phyloP scores from a whole-genome alignment of 2,113 vertebrate genomes.

The Sceloporus tristichus region DNA sequence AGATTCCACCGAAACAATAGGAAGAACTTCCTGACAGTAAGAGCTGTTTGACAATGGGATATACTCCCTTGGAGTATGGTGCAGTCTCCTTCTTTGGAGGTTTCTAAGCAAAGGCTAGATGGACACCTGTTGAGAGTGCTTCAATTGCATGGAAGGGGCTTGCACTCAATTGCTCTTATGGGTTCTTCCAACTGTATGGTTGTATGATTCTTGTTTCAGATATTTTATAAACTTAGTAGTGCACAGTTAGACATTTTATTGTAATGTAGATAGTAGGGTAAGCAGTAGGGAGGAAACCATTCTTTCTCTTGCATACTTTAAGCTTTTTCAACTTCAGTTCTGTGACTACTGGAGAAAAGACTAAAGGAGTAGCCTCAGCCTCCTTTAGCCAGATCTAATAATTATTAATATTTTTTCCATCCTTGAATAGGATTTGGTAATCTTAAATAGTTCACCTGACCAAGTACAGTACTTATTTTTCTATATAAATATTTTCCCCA shows the following conservation, averaged over 20 bases:
- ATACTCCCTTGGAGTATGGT: too few species aligned
- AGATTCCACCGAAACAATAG: too few species aligned
- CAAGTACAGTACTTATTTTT: neutral
- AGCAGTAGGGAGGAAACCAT: accelerated
- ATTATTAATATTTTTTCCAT: neutral
- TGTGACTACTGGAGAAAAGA: too few species aligned
- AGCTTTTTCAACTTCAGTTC: neutral
- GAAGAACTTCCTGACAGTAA: too few species aligned
- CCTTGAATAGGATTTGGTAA: neutral
- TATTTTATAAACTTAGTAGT: neutral
- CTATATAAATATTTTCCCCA: neutral
- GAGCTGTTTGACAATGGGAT: too few species aligned
- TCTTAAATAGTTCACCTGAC: neutral
- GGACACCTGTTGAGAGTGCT: too few species aligned
- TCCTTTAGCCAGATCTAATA: neutral
- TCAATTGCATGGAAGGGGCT: too few species aligned
- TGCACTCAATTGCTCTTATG: too few species aligned
- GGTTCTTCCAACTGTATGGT: neutral
- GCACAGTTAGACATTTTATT: neutral
- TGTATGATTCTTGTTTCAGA: conserved; percentile 7
- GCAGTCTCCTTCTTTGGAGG: too few species aligned
- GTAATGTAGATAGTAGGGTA: neutral
- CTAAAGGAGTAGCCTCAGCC: too few species aligned
- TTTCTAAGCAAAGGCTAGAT: too few species aligned
- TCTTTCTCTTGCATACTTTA: neutral